These are phyloP conservation scores for Formica aserva DNA, from an alignment of 2,888 invertebrate genomes.

Conservation along the genomic window DNA sequence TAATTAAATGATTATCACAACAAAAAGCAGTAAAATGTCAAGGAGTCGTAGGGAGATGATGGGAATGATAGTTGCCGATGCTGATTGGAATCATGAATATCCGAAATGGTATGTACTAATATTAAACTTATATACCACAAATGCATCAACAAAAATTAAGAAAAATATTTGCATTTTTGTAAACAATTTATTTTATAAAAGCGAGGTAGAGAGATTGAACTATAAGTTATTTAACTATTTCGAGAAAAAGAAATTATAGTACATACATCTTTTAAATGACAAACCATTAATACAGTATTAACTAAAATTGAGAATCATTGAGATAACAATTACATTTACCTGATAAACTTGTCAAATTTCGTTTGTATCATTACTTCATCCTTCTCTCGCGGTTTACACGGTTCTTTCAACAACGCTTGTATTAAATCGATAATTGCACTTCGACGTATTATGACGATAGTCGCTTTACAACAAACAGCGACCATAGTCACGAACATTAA, in stretches of 20 bases:
- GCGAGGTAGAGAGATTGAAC: neutral
- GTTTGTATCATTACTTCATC: constrained; percentile 13
- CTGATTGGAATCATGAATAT: neutral
- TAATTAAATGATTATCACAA: neutral
- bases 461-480: constrained; percentile 31
- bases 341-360: constrained; percentile 26
- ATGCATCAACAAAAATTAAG: neutral
- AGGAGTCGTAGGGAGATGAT: neutral
- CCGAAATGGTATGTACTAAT: neutral
- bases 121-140: neutral
- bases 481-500: constrained; percentile 17
- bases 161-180: neutral
- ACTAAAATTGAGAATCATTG: neutral
- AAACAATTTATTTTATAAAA: neutral
- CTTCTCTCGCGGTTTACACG: neutral
- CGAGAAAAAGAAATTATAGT: neutral
- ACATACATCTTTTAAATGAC: neutral
- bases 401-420: neutral
- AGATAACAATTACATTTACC: neutral
- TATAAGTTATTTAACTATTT: too few relatives aligned
- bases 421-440: neutral
- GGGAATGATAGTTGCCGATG: neutral
- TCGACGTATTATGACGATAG: constrained; percentile 3
- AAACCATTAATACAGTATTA: neutral
- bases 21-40: neutral